Base-by-base conservation (phyloP, 2,888 invertebrate genomes). In the Cactoblastis cactorum region DNA sequence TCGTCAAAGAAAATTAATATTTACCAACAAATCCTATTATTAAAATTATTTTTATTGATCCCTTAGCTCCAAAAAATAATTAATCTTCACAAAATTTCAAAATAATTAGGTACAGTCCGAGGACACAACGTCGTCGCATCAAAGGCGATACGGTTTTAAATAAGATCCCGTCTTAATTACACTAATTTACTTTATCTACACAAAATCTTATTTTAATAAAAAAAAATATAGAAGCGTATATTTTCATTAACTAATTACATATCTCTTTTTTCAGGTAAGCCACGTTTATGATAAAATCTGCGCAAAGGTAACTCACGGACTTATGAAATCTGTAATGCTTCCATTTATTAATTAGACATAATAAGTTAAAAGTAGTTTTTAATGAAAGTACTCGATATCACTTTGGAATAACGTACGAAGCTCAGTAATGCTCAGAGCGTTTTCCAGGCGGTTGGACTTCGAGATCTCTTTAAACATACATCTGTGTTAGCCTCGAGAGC, bases 381-480 rank as follows among this genome's bases (percentile, higher is more conserved):
- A 12, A 24, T 14, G 9, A 19, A 19, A 38, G 17, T 45, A 39
- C 43, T 37, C 35, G 33, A 39, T 41, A 45, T n/a, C 39, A 41
- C 18, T 43, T 48, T 38, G 39, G 24, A 43, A 45, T 48, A 56
- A 55, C 41, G 50, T 53, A 52, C 50, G 39, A 11, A 3, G n/a
- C 15, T 28, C 14, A 28, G 17, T 24, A 59, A 57, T 52, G 55
- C 55, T 57, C 49, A 33, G 49, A 57, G 41, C 56, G 58, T 63
- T 62, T 61, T 63, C 61, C 59, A 45, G 53, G 47, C 50, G 54
- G 59, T 55, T 60, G 57, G 62, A 53, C 53, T 46, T 55, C 22
- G 55, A 68, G 66, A 71, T 69, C 69, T 72, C 65, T 69, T 71
- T 67, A 70, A 71, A 65, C 67, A 71, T 63, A 70, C 68, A 72